Conservation (phyloP, 2,888 invertebrate genomes). For the Dryadula phaetusa region DNA sequence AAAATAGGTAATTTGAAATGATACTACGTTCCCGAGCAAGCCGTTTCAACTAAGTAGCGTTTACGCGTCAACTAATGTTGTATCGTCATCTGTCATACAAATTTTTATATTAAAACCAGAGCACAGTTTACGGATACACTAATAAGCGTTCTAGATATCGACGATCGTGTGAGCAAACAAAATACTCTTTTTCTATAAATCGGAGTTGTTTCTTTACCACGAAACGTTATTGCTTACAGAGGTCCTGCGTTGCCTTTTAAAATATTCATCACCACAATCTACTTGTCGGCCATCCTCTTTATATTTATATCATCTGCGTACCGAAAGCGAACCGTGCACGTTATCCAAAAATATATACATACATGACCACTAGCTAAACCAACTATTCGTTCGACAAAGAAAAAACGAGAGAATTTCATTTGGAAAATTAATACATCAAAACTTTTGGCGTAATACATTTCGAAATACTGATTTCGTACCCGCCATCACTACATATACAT, state of each 20-base stretch:
- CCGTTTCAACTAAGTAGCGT: constrained; percentile 38
- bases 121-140: constrained; percentile 67
- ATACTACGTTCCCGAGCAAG: constrained; percentile 30
- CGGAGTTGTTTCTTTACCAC: constrained; percentile 68
- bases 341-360: constrained; percentile 82
- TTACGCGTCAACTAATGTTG: constrained; percentile 34
- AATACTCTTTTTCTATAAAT: constrained; percentile 74
- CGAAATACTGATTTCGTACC: constrained; percentile 81
- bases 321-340: constrained; percentile 79
- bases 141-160: constrained; percentile 69
- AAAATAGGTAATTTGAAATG: constrained; percentile 19
- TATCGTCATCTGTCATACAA: constrained; percentile 36
- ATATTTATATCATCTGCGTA: constrained; percentile 62
- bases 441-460: constrained; percentile 82
- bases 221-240: constrained; percentile 82
- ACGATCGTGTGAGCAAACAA: constrained; percentile 76
- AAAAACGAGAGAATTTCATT: constrained; percentile 70
- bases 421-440: constrained; percentile 84
- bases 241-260: constrained; percentile 74
- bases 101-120: constrained; percentile 50
- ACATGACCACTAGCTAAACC: constrained; percentile 83
- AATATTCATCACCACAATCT: constrained; percentile 60
- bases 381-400: constrained; percentile 68
- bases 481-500: constrained; percentile 83
- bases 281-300: constrained; percentile 49